Conservation (phyloP, 2,113 vertebrate species). For the Chloropsis hardwickii region DNA sequence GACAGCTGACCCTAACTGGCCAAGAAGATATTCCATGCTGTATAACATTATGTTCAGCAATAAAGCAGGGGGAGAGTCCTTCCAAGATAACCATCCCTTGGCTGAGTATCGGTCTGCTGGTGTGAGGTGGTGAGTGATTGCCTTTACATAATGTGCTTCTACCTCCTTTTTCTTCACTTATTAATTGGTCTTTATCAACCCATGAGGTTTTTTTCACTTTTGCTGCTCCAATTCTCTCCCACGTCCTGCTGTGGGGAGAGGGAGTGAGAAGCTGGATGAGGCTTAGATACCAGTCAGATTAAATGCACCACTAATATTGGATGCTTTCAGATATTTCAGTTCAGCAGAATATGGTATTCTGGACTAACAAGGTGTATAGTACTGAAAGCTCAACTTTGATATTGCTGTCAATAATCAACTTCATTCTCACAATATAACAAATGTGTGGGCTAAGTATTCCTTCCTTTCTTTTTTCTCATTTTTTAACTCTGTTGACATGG, state of each 20-base stretch:
- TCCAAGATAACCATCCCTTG: not conserved
- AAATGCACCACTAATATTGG: not conserved
- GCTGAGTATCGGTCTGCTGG: not conserved
- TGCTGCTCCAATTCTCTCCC: not conserved
- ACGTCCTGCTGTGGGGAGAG: fast-evolving
- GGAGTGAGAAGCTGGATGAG: not conserved
- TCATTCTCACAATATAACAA: not conserved
- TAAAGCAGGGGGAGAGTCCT: not conserved
- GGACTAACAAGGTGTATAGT: not conserved
- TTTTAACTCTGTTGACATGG: not conserved
- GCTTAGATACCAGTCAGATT: not conserved
- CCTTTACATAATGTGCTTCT: not conserved
- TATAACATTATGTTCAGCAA: not conserved
- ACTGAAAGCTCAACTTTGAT: not conserved
- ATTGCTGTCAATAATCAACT: not conserved
- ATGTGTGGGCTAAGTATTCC: not conserved
- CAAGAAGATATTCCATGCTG: not conserved
- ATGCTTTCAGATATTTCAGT: not conserved
- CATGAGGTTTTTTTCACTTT: not conserved
- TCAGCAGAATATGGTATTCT: not conserved
- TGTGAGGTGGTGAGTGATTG: not conserved
- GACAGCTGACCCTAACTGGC: not conserved
- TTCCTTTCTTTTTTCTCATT: not conserved
- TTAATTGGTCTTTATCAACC: not conserved
- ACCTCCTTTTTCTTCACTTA: not conserved